These are phyloP conservation scores for Tinea semifulvella DNA, from an alignment of 2,888 invertebrate genomes.

Conservation along the genomic window DNA sequence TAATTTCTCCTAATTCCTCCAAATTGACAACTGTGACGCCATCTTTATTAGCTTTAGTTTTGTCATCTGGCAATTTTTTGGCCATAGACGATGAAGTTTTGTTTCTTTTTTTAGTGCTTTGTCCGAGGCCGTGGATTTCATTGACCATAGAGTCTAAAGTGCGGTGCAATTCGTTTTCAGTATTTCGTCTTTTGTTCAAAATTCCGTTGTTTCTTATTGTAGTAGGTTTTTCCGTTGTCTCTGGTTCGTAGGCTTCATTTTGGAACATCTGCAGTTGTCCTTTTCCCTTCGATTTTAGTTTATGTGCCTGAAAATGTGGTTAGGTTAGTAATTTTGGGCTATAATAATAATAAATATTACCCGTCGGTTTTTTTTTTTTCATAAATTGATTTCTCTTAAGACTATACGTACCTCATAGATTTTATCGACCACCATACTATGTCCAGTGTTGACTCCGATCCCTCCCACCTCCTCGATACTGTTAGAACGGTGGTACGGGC, in stretches of 20 bases:
- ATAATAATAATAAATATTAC: too few relatives aligned
- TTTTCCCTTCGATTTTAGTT: too few relatives aligned
- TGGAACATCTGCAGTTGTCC: constrained; percentile 30
- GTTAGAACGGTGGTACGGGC: constrained; percentile 65
- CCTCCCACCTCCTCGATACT: constrained; percentile 50
- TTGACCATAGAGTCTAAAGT: constrained; percentile 42
- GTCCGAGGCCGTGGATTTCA: neutral
- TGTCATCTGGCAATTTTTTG: neutral
- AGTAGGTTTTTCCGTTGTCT: constrained; percentile 20
- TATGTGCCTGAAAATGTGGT: too few relatives aligned
- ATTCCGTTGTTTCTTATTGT: constrained; percentile 38
- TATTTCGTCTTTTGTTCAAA: constrained; percentile 41
- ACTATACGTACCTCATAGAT: constrained; percentile 40
- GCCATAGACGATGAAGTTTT: neutral
- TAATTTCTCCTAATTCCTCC: constrained; percentile 40
- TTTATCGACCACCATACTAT: constrained; percentile 55
- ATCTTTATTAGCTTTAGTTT: neutral
- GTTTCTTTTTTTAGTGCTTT: neutral
- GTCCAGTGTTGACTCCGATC: constrained; percentile 78
- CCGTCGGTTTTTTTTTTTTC: too few relatives aligned
- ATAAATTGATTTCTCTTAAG: too few relatives aligned
- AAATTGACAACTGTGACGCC: constrained; percentile 34
- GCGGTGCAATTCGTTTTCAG: constrained; percentile 39
- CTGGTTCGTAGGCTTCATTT: constrained; percentile 31
- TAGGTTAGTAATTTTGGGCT: too few relatives aligned